A percentile compares a stretch with the other conserved stretches of the same genome.
phyloP scores from a whole-genome alignment of 2,113 vertebrate genomes.

The Psittacus erithacus region DNA sequence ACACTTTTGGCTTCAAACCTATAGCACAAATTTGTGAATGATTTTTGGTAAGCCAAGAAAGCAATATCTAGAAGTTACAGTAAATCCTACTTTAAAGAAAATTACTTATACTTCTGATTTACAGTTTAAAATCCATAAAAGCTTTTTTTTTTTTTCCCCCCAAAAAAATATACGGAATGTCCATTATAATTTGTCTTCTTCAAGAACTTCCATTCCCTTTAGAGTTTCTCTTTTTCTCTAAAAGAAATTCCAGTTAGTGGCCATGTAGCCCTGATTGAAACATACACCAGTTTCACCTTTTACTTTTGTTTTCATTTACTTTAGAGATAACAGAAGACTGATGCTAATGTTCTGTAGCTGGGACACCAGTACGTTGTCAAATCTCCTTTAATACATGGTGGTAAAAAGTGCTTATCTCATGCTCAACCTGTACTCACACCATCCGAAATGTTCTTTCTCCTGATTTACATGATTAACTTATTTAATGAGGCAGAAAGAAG shows the following conservation, averaged over 20 bases:
- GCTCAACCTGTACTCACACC: conserved; percentile 21
- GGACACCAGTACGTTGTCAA: conserved; percentile 44
- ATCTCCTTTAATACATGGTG: conserved; percentile 35
- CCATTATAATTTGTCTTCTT: neutral
- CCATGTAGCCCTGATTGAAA: conserved; percentile 23
- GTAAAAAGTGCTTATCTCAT: conserved; percentile 52
- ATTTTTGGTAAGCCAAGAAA: neutral
- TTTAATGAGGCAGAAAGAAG: conserved; percentile 80
- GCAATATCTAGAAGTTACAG: neutral
- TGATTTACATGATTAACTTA: conserved; percentile 82
- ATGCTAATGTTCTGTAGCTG: conserved; percentile 41
- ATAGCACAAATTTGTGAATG: neutral
- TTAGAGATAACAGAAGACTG: conserved; percentile 37
- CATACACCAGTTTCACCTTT: conserved; percentile 25
- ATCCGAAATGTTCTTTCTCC: conserved; percentile 56
- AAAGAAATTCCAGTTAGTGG: neutral
- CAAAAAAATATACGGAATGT: neutral
- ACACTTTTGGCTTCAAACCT: neutral
- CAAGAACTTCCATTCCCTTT: neutral
- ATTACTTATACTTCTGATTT: neutral
- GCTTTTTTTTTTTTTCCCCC: neutral
- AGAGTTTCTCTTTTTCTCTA: neutral
- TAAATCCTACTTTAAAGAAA: neutral
- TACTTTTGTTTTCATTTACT: conserved; percentile 54
- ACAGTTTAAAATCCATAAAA: neutral